phyloP scores from a whole-genome alignment of 2,113 vertebrate species.

The Saguinus imperator region DNA sequence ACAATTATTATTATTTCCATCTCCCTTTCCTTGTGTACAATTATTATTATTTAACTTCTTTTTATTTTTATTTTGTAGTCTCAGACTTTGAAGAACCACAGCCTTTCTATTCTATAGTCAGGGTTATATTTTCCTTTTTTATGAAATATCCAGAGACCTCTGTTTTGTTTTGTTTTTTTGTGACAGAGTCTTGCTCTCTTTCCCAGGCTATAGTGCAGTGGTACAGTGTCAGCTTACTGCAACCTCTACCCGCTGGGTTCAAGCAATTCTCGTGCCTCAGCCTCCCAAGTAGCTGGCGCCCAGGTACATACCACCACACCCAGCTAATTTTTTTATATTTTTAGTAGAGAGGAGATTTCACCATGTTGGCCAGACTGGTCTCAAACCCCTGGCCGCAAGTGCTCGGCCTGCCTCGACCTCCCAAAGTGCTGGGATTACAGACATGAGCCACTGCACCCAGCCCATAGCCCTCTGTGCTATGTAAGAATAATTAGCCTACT shows the following conservation, averaged over 20 bases:
- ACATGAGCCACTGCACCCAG: not conserved
- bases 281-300: not conserved
- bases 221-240: not conserved
- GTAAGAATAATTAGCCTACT: not conserved
- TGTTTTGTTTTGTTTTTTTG: not conserved
- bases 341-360: not conserved
- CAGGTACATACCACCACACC: no score
- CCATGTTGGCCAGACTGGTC: not conserved
- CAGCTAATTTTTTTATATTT: not conserved
- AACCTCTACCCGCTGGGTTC: not conserved
- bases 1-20: not conserved
- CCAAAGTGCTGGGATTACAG: not conserved
- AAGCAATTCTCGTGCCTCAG: not conserved
- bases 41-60: not conserved
- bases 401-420: fast-evolving
- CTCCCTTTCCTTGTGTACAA: no score
- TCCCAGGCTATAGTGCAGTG: not conserved
- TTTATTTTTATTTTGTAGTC: not conserved
- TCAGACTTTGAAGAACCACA: not conserved
- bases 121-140: not conserved
- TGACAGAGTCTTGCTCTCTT: not conserved
- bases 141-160: not conserved
- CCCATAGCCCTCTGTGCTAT: not conserved
- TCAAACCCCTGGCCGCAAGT: not conserved
- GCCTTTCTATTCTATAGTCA: not conserved